phyloP scores from a whole-genome alignment of 2,113 vertebrate species.

The Struthidea cinerea region DNA sequence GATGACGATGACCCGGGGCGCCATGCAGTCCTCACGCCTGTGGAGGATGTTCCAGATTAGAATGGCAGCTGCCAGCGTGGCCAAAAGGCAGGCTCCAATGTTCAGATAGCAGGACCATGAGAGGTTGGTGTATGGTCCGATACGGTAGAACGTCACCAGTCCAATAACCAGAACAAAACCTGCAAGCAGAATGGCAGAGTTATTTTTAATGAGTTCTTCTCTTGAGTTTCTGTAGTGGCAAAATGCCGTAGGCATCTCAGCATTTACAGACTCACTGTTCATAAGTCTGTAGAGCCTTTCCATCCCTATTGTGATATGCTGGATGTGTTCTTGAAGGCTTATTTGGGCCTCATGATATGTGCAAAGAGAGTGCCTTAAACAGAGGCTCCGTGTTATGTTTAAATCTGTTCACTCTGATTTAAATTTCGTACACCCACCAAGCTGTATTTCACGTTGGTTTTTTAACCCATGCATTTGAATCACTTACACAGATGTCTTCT shows the following conservation, averaged over 20 bases:
- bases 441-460: rapidly evolving
- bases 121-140: conserved; percentile 89
- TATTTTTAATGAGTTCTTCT: neutral
- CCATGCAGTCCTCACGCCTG: conserved; percentile 91
- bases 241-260: neutral
- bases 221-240: neutral
- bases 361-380: neutral
- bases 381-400: neutral
- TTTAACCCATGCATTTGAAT: neutral
- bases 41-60: conserved; percentile 98
- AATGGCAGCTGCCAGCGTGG: conserved; percentile 90
- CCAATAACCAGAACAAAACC: conserved; percentile 96
- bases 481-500: neutral
- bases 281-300: neutral
- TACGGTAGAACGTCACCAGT: conserved; percentile 94
- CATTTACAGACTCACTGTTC: neutral
- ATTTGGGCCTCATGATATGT: neutral
- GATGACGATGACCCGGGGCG: conserved; percentile 89
- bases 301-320: neutral
- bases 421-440: neutral
- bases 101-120: conserved; percentile 98
- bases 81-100: conserved; percentile 90
- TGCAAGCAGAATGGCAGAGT: conserved; percentile 39
- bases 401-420: neutral
- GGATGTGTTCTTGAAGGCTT: neutral